Conservation (phyloP, 2,888 invertebrate species). For the Lochmaea crataegi region DNA sequence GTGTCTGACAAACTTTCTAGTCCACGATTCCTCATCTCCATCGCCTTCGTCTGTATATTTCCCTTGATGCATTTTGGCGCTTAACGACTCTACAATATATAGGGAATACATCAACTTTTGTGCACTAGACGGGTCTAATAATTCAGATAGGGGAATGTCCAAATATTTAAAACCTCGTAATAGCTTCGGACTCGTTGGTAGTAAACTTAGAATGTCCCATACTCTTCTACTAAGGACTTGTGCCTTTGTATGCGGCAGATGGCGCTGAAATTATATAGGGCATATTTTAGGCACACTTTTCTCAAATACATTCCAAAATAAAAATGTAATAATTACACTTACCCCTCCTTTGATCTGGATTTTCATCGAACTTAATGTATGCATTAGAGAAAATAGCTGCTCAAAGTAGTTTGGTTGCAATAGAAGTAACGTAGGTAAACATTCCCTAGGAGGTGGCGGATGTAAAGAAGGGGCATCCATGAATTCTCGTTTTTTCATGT, state of each 20-base stretch:
- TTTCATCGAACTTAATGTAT: constrained; percentile 88
- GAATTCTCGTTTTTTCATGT: constrained; percentile 71
- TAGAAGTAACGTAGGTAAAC: constrained; percentile 85
- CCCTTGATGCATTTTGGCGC: constrained; percentile 57
- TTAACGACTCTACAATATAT: constrained; percentile 87
- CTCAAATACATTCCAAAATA: background rate
- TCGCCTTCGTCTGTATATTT: constrained; percentile 49
- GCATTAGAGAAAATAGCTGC: constrained; percentile 90
- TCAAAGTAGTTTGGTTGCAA: constrained; percentile 90
- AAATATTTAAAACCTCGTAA: constrained; percentile 86
- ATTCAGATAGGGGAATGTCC: constrained; percentile 75
- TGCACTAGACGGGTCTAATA: constrained; percentile 88
- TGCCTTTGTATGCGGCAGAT: constrained; percentile 85
- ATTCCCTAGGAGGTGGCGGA: constrained; percentile 87
- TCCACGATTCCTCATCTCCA: constrained; percentile 70
- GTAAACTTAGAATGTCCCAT: constrained; percentile 92
- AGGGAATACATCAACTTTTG: constrained; percentile 96
- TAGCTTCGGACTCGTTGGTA: constrained; percentile 90
- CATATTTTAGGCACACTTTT: background rate
- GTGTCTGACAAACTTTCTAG: constrained; percentile 83
- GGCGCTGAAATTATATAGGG: constrained; percentile 68
- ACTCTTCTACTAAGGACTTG: constrained; percentile 90
- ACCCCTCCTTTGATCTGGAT: constrained; percentile 79
- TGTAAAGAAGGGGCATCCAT: constrained; percentile 87
- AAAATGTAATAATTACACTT: constrained; percentile 50